Conservation (phyloP, 2,113 vertebrate species). For the Gymnarchus niloticus region DNA sequence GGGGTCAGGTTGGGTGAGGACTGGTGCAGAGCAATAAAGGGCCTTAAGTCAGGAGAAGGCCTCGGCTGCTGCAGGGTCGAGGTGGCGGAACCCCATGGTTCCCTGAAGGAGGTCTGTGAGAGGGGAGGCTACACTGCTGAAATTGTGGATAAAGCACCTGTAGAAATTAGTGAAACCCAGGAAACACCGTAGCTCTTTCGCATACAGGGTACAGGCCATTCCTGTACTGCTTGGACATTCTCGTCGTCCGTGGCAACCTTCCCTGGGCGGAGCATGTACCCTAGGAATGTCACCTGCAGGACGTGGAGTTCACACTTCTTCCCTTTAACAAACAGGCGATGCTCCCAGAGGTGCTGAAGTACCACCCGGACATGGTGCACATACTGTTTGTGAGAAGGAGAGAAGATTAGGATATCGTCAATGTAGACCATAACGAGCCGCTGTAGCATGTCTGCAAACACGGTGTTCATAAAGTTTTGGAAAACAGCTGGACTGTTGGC, state of each 20-base stretch:
- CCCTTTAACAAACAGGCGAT: background rate
- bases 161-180: background rate
- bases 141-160: background rate
- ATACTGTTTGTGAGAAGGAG: background rate
- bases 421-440: background rate
- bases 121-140: background rate
- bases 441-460: background rate
- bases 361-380: background rate
- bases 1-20: background rate
- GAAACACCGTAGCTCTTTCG: background rate
- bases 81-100: background rate
- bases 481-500: background rate
- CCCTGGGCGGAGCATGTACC: background rate
- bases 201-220: background rate
- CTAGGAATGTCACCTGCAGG: background rate
- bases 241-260: background rate
- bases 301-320: background rate
- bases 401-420: background rate
- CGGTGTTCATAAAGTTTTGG: background rate
- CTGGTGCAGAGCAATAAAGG: background rate
- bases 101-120: background rate
- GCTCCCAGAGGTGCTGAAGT: too few relatives aligned
- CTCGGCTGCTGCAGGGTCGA: background rate
- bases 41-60: background rate
- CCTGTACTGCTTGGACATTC: background rate